These are phyloP conservation scores for Panthera leo DNA, from an alignment of 2,113 vertebrate species.

Conservation along the genomic window DNA sequence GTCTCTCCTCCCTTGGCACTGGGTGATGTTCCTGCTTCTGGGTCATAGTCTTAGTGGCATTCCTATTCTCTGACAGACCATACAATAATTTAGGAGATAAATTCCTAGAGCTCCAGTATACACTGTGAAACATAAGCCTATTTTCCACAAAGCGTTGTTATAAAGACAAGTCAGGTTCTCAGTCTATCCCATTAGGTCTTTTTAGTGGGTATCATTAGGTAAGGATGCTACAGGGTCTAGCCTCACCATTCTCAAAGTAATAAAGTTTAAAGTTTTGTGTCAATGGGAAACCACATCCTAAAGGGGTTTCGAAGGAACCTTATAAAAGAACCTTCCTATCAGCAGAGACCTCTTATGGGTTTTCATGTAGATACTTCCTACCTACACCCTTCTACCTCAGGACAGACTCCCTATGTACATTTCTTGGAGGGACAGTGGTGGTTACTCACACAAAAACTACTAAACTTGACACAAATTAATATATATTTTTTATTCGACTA, in stretches of 20 bases:
- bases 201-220: background rate
- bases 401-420: background rate
- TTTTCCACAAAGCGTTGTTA: background rate
- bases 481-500: constrained; percentile 49
- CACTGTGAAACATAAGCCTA: background rate
- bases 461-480: constrained; percentile 74
- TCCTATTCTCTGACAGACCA: background rate
- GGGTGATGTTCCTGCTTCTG: background rate
- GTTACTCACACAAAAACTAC: constrained; percentile 50
- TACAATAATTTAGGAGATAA: background rate
- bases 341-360: background rate
- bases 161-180: background rate
- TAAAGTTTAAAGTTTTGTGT: constrained; percentile 27
- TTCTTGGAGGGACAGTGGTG: background rate
- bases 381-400: background rate
- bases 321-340: background rate
- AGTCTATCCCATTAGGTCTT: background rate
- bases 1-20: too few species aligned
- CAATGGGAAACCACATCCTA: background rate
- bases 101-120: background rate
- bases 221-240: background rate
- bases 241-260: background rate
- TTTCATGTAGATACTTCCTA: background rate
- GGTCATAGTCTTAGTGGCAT: background rate
- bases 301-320: background rate